Conservation (phyloP, 2,113 vertebrate species). For the Menura novaehollandiae region DNA sequence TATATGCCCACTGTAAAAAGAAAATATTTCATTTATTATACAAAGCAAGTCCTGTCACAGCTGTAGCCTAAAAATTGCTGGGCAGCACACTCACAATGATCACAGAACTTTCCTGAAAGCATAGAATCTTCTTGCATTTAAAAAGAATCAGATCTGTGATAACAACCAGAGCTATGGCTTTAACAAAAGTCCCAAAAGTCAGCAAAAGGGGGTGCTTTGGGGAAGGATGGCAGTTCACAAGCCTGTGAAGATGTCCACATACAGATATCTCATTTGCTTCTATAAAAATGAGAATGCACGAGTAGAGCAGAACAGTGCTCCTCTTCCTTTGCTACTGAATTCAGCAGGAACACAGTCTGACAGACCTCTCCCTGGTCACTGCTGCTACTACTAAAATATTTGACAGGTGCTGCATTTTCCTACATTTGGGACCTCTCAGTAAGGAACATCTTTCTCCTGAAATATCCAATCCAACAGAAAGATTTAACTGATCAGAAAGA, state of each 20-base stretch:
- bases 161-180: neutral
- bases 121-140: neutral
- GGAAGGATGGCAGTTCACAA: neutral
- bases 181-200: neutral
- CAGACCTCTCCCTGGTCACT: neutral
- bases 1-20: neutral
- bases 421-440: neutral
- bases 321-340: neutral
- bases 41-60: neutral
- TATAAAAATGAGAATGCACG: neutral
- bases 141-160: neutral
- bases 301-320: neutral
- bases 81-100: neutral
- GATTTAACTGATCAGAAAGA: neutral
- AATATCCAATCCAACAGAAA: neutral
- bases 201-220: neutral
- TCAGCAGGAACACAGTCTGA: neutral
- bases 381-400: neutral
- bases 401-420: neutral
- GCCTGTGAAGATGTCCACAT: neutral
- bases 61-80: neutral
- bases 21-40: neutral
- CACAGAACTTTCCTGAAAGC: neutral
- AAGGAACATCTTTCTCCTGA: neutral
- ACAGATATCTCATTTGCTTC: neutral